Evolutionary conservation across 2,888 invertebrate species (phyloP).

Genomic region (Helicoverpa assulta): DNA sequence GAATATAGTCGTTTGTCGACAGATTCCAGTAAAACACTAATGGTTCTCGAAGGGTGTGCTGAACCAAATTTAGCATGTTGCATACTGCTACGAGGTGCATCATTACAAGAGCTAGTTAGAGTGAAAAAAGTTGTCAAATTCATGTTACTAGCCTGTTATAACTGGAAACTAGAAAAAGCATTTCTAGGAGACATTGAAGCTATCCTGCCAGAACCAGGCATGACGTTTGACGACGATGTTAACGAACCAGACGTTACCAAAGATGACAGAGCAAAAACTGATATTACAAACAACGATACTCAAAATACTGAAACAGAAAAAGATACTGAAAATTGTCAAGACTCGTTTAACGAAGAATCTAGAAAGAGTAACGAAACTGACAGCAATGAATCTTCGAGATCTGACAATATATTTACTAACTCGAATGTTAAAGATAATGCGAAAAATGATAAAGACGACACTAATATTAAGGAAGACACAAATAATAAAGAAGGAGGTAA

Average conservation of each 20-base stretch:
- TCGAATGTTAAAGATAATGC: slow-evolving; percentile 39
- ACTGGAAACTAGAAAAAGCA: slow-evolving; percentile 97
- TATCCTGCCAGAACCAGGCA: slow-evolving; percentile 82
- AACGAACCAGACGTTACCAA: slow-evolving; percentile 59
- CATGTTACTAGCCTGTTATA: slow-evolving; percentile 96
- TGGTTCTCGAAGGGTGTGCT: slow-evolving; percentile 98
- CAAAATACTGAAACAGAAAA: slow-evolving; percentile 23
- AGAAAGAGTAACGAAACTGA: slow-evolving; percentile 59
- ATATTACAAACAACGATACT: slow-evolving; percentile 36
- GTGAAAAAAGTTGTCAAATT: slow-evolving; percentile 96
- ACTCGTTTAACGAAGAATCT: slow-evolving; percentile 43
- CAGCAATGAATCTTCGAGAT: slow-evolving; percentile 64
- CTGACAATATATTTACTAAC: slow-evolving; percentile 59
- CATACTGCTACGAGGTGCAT: slow-evolving; percentile 95
- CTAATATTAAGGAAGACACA: slow-evolving; percentile 25
- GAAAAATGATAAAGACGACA: slow-evolving; percentile 32
- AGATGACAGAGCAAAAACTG: slow-evolving; percentile 33
- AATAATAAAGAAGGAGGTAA: slow-evolving; percentile 44
- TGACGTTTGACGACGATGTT: slow-evolving; percentile 79
- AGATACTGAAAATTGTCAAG: slow-evolving; percentile 19
- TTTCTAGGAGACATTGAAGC: slow-evolving; percentile 96
- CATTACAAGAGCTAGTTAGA: slow-evolving; percentile 93
- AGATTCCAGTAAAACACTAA: slow-evolving; percentile 95
- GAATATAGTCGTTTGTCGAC: slow-evolving; percentile 38
- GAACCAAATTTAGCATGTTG: slow-evolving; percentile 96